A percentile compares a stretch with the other conserved stretches of the same genome.
Conservation (phyloP, 2,113 vertebrate genomes). For the Kobus ellipsiprymnus region DNA sequence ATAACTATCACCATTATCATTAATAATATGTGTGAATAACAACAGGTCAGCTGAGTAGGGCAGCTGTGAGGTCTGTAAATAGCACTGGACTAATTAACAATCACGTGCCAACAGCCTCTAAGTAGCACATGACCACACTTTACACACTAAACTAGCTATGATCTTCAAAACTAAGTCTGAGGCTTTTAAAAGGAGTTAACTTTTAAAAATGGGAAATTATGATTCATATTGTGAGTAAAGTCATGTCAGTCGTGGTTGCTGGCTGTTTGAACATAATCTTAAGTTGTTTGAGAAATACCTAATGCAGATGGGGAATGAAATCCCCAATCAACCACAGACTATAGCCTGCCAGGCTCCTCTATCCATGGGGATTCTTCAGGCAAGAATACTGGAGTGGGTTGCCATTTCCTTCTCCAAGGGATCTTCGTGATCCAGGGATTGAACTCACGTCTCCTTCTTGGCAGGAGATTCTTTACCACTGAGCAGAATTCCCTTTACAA, state of each 20-base stretch:
- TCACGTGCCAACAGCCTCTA: not conserved
- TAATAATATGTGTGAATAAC: constrained; percentile 18
- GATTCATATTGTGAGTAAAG: not conserved
- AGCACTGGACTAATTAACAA: not conserved
- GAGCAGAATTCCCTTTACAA: not conserved
- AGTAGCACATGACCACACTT: not conserved
- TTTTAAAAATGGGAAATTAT: constrained; percentile 12
- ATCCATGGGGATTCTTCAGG: not conserved
- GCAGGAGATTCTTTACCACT: not conserved
- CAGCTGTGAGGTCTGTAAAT: constrained; percentile 29
- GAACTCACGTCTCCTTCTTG: not conserved
- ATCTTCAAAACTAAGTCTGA: constrained; percentile 27
- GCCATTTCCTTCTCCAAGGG: not conserved
- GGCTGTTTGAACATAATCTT: not conserved
- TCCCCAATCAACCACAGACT: not conserved
- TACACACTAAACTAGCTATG: not conserved
- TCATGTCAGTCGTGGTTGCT: not conserved
- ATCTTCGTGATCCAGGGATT: not conserved
- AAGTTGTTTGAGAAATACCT: not conserved
- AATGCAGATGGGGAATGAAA: not conserved
- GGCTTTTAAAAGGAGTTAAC: not conserved
- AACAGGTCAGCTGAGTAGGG: not conserved
- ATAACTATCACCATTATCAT: constrained; percentile 19
- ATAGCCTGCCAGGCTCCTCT: not conserved
- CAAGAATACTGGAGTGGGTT: not conserved